Conservation (phyloP, 2,888 invertebrate species). For the Cistogaster globosa region DNA sequence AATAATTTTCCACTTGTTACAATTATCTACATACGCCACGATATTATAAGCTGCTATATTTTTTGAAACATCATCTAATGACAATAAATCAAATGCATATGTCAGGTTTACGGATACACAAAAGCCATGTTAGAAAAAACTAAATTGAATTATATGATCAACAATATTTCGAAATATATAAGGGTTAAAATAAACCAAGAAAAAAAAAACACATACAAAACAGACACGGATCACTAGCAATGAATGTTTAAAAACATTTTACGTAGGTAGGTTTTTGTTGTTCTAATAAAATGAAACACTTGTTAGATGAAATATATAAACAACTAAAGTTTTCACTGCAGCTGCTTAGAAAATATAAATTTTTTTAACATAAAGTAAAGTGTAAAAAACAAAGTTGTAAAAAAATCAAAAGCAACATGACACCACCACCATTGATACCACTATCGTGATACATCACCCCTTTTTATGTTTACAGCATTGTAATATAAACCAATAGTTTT, state of each 20-base stretch:
- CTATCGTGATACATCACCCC: not conserved
- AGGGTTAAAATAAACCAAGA: constrained; percentile 47
- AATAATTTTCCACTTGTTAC: constrained; percentile 61
- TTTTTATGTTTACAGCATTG: constrained; percentile 11
- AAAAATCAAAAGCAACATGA: constrained; percentile 15
- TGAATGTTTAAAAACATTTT: constrained; percentile 37
- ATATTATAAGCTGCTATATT: constrained; percentile 1
- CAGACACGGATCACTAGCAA: constrained; percentile 31
- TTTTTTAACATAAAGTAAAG: not conserved
- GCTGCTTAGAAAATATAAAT: constrained; percentile 14
- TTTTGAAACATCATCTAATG: constrained; percentile 55
- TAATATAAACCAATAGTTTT: constrained; percentile 10
- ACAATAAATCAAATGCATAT: constrained; percentile 69
- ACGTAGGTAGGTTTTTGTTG: not conserved
- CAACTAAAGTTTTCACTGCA: constrained; percentile 11
- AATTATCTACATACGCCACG: constrained; percentile 22
- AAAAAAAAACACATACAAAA: not conserved
- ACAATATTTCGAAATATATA: constrained; percentile 37
- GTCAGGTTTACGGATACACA: constrained; percentile 53
- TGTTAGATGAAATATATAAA: constrained; percentile 37
- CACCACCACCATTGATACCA: not conserved
- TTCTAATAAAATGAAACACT: constrained; percentile 50
- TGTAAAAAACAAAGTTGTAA: constrained; percentile 2
- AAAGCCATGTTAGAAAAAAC: constrained; percentile 17
- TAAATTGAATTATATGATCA: constrained; percentile 49